A percentile compares a stretch with the other conserved stretches of the same genome.
These are phyloP conservation scores for Glomeris marginata DNA, from an alignment of 2,888 invertebrate species.

Conservation along the genomic window DNA sequence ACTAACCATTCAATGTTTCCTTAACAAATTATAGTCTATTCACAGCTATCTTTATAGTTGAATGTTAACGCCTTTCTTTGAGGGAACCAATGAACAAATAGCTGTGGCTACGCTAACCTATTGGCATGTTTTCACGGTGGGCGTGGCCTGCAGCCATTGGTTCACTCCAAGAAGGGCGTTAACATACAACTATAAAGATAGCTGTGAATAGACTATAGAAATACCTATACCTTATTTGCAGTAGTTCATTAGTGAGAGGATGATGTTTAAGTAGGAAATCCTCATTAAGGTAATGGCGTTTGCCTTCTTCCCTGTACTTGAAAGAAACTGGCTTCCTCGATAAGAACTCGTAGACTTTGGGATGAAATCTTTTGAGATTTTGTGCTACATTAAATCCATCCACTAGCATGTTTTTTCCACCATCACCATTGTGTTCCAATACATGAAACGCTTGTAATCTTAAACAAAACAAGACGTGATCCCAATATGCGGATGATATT, in stretches of 20 bases:
- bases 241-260: conserved; percentile 38
- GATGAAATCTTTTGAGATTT: conserved; percentile 37
- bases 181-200: too few relatives aligned
- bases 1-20: background rate
- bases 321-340: conserved; percentile 42
- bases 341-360: conserved; percentile 43
- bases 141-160: too few relatives aligned
- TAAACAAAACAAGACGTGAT: background rate
- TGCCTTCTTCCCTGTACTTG: conserved; percentile 47
- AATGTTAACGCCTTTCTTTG: too few relatives aligned
- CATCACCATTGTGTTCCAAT: conserved; percentile 41
- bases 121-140: too few relatives aligned
- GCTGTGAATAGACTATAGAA: too few relatives aligned
- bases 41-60: too few relatives aligned
- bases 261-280: conserved; percentile 45
- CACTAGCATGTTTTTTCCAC: conserved; percentile 56
- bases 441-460: conserved; percentile 45
- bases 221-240: conserved; percentile 42
- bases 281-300: conserved; percentile 37
- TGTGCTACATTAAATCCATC: conserved; percentile 56
- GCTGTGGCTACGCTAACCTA: too few relatives aligned
- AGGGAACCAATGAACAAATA: too few relatives aligned
- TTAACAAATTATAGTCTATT: too few relatives aligned
- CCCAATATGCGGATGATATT: background rate
- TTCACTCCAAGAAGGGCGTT: too few relatives aligned